Base-by-base conservation (phyloP, 1,140 invertebrate genomes). In the Drosophila nannoptera region DNA sequence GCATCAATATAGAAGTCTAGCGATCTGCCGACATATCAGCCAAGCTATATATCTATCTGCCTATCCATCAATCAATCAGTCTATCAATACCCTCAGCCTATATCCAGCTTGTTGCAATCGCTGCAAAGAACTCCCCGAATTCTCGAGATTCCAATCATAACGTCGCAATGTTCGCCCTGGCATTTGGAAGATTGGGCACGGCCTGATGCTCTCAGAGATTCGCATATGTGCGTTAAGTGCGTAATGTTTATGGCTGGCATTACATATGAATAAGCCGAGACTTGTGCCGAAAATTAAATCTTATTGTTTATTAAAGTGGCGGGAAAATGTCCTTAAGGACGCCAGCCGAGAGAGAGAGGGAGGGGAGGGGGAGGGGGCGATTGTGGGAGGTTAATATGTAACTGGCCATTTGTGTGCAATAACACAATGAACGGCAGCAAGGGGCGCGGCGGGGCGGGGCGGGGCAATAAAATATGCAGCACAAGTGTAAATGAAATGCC, bases 401-500 rank as follows among this genome's bases (percentile, higher is more conserved):
- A 78, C 75, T 69, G 80, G 80, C 78, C 75, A 78, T 83, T 82
- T 82, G 78, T 78, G 78, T 75, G 67, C 61, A 72, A 70, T 81
- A 80, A 82, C 77, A 43, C 69, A 59, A 63, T 80, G 69, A 60
- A 62, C 50, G 3, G 22, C 22, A 22, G 22, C 3, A n/a, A n/a
- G n/a, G n/a, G n/a, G n/a, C n/a, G n/a, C 2, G 35, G 7, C 11
- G 12, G 5, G 12, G 40, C 55, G 36, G 60, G 43, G 73, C 70
- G 55, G 69, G 36, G 60, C 59, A 73, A 83, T 83, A 83, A 83
- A 83, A 83, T 83, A 83, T 84, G 75, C 76, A 76, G 55, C 78
- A 73, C 78, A 84, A 84, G 78, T 83, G 80, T 65, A 83, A 83
- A 83, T 83, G 80, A 83, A 83, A 84, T 83, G 80, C 53, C 48